phyloP scores from a whole-genome alignment of 2,888 invertebrate genomes.

The Selenia dentaria region DNA sequence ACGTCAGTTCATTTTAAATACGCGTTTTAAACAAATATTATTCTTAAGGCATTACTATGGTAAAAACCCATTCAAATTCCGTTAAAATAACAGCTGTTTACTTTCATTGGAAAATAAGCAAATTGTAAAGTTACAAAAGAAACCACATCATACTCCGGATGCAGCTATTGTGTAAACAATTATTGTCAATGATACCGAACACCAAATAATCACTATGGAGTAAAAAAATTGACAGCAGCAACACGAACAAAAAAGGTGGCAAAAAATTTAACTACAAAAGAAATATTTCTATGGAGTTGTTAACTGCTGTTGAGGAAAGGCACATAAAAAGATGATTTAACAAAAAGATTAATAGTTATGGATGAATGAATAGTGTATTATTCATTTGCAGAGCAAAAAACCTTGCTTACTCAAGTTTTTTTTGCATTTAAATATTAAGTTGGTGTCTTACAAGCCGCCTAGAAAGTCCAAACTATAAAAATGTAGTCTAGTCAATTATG shows the following conservation, averaged over 20 bases:
- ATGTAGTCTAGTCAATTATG: slow-evolving; percentile 15
- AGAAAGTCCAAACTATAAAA: slow-evolving; percentile 7
- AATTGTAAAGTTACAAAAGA: slow-evolving; percentile 32
- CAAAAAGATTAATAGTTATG: slow-evolving; percentile 18
- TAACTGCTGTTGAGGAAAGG: slow-evolving; percentile 37
- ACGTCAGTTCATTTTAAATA: no score
- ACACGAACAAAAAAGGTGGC: slow-evolving; percentile 44
- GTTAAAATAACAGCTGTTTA: slow-evolving; percentile 32
- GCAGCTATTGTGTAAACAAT: slow-evolving; percentile 52
- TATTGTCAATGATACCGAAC: slow-evolving; percentile 42
- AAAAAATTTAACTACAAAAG: slow-evolving; percentile 47
- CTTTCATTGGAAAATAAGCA: slow-evolving; percentile 24
- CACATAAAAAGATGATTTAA: slow-evolving; percentile 28
- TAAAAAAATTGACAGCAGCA: slow-evolving; percentile 33
- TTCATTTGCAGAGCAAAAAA: slow-evolving; percentile 12
- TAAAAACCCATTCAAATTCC: no score
- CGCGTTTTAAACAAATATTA: no score
- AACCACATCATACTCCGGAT: slow-evolving; percentile 39
- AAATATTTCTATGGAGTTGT: slow-evolving; percentile 39
- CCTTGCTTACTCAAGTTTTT: slow-evolving; percentile 7
- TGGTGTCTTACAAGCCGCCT: slow-evolving; percentile 8
- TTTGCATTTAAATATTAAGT: slow-evolving; percentile 2
- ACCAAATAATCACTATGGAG: slow-evolving; percentile 35
- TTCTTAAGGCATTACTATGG: no score
- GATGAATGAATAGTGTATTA: slow-evolving; percentile 13